phyloP scores from a whole-genome alignment of 1,140 invertebrate genomes.

The Hycleus cichorii region DNA sequence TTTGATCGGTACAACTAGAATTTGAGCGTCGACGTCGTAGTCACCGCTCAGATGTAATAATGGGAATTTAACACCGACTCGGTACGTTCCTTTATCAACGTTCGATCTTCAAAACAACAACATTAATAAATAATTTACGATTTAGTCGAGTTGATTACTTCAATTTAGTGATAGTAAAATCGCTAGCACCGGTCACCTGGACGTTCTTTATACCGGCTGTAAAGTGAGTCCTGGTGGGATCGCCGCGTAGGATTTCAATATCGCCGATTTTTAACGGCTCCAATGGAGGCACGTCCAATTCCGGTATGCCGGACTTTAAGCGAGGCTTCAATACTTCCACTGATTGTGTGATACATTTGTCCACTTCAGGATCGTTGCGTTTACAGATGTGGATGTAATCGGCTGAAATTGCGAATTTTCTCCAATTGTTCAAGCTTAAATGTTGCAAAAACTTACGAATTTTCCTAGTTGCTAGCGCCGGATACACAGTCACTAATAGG shows the following conservation, averaged over 20 bases:
- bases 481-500: too few relatives aligned
- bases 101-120: conserved; percentile 41
- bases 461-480: not conserved
- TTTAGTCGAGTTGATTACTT: conserved; percentile 32
- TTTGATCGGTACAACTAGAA: conserved; percentile 39
- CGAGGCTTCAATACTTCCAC: conserved; percentile 46
- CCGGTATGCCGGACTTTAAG: conserved; percentile 51
- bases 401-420: conserved; percentile 43
- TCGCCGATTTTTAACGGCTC: conserved; percentile 53
- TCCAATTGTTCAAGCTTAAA: not conserved
- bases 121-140: conserved; percentile 1
- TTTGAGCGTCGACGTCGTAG: conserved; percentile 48
- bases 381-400: conserved; percentile 58
- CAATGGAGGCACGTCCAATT: conserved; percentile 53
- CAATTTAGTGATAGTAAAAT: conserved; percentile 45
- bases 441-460: conserved; percentile 1
- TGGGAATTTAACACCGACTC: conserved; percentile 40
- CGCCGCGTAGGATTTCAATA: conserved; percentile 30
- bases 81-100: conserved; percentile 40
- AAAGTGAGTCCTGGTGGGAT: conserved; percentile 28
- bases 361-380: conserved; percentile 50
- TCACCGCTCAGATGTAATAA: conserved; percentile 42
- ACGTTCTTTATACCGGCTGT: conserved; percentile 55
- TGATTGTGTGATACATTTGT: conserved; percentile 50
- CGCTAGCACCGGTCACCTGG: conserved; percentile 45